These are phyloP conservation scores for Sturnus vulgaris DNA, from an alignment of 2,113 vertebrate species.

Conservation along the genomic window DNA sequence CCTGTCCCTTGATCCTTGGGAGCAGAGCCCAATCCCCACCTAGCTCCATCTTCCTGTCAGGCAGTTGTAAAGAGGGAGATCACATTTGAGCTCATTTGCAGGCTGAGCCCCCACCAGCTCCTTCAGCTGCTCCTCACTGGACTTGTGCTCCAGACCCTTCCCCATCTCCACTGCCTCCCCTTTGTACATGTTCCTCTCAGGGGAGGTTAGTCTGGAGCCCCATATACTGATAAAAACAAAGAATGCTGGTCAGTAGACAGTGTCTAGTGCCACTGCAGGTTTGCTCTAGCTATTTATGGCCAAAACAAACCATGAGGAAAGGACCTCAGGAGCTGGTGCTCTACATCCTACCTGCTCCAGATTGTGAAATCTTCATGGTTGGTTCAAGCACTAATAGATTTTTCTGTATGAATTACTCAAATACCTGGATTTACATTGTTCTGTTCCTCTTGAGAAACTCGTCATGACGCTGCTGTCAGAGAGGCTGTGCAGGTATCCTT, in stretches of 20 bases:
- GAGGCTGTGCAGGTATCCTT: background rate
- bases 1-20: background rate
- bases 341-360: background rate
- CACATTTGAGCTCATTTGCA: background rate
- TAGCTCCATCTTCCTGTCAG: background rate
- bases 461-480: fast-evolving
- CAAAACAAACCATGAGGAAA: background rate
- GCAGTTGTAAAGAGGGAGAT: background rate
- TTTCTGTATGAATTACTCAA: background rate
- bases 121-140: background rate
- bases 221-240: background rate
- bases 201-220: background rate
- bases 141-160: background rate
- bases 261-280: background rate
- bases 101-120: background rate
- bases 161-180: background rate
- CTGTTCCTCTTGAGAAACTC: background rate
- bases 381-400: background rate
- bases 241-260: background rate
- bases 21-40: background rate
- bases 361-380: background rate
- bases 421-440: fast-evolving
- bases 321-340: background rate
- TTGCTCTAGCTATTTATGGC: background rate
- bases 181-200: background rate